Evolutionary conservation across 2,113 vertebrate genomes (phyloP), one percentile per base, ranked within the genome.

Genomic region (Petroica traversi): DNA sequence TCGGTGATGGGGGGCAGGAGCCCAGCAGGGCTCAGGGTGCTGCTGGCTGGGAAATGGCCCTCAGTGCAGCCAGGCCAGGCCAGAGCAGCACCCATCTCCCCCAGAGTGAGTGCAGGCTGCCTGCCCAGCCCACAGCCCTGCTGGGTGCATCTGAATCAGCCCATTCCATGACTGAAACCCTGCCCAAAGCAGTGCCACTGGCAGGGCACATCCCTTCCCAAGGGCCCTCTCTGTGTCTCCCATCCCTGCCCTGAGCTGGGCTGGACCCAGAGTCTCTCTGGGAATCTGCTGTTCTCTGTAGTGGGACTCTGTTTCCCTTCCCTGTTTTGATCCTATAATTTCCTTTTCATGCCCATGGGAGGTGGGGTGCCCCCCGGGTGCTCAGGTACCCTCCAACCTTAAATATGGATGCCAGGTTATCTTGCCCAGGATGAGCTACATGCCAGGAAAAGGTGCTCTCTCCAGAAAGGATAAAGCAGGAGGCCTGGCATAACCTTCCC

Each of bases 51-150:
- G 51, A 41, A 64, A 52, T 5, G 14, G 52, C 22, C 19, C 4
- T 5, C 0, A 0, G 17, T 8, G 31, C 19, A 14, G 31, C 19
- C 8, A 8, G 29, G 18, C 45, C n/a, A 25, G 41, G 12, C 45
- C 51, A 18, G 31, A 23, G 51, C 45, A 15, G 78, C n/a, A 11
- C 19, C 57, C 5, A 5, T 2, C 57, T 71, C 18, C 36, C 36
- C 29, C 0, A n/a, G 43, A 17, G 61, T 0, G 11, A 2, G 5
- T 5, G 12, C 55, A 73, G 55, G 33, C 84, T 67, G 49, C 89
- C 33, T 7, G 63, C 38, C 80, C 28, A 29, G 62, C 25, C 28
- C 22, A 31, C 45, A 51, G 78, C 43, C 54, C 73, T 48, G 34
- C 3, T 19, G 31, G 72, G 6, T n/a, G 36, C 5, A 28, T 10